A percentile compares a stretch with the other conserved stretches of the same genome.
Conservation (phyloP, 2,888 invertebrate genomes). For the Eutolmus rufibarbis region DNA sequence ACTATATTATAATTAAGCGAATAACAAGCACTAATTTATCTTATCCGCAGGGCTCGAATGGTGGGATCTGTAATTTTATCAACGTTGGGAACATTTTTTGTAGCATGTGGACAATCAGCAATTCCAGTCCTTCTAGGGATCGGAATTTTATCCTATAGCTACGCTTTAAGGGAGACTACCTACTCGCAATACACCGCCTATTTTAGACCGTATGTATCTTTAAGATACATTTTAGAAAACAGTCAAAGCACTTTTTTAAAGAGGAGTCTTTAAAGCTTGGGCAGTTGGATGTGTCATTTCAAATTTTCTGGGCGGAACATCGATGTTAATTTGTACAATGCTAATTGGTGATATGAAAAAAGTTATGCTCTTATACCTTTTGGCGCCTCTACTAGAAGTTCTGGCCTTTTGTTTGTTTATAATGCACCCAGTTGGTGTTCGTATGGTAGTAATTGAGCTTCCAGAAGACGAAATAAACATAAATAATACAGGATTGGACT, state of each 20-base stretch:
- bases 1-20: neutral
- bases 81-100: neutral
- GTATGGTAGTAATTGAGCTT: neutral
- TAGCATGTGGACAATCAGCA: neutral
- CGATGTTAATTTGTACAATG: neutral
- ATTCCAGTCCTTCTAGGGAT: neutral
- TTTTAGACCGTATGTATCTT: neutral
- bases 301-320: neutral
- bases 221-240: neutral
- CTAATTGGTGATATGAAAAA: neutral
- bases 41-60: neutral
- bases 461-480: neutral
- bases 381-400: neutral
- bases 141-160: neutral
- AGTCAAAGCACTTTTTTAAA: neutral
- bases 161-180: neutral
- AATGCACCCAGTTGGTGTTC: neutral
- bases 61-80: neutral
- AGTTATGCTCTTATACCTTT: neutral
- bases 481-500: neutral
- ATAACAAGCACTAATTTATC: neutral
- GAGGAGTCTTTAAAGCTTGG: neutral
- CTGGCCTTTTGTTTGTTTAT: neutral
- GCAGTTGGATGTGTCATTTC: neutral
- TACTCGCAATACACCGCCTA: neutral